Conservation (phyloP, 1,140 invertebrate genomes). For the Dreissena rostriformis region DNA sequence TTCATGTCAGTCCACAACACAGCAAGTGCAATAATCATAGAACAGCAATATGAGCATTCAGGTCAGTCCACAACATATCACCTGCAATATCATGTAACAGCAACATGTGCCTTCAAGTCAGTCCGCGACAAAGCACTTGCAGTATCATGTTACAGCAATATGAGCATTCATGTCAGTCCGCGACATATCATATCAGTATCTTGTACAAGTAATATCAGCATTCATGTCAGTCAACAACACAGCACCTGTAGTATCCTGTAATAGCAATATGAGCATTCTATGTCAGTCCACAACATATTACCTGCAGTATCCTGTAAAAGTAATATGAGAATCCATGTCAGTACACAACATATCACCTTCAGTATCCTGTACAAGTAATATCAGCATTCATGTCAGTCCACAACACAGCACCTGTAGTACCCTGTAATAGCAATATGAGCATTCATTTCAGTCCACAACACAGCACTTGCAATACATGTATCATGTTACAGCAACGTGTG, state of each 20-base stretch:
- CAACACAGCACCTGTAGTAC: conserved; percentile 88
- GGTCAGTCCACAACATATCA: conserved; percentile 86
- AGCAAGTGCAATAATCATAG: too few relatives aligned
- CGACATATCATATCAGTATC: conserved; percentile 88
- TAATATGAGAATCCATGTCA: neutral
- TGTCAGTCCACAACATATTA: conserved; percentile 86
- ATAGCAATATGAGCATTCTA: conserved; percentile 8
- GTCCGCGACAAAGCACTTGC: too few relatives aligned
- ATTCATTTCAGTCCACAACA: neutral
- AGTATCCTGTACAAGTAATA: too few relatives aligned
- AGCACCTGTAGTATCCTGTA: conserved; percentile 87
- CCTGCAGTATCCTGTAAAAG: conserved; percentile 84
- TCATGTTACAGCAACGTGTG: too few relatives aligned
- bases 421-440: conserved; percentile 59
- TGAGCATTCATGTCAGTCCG: conserved; percentile 85
- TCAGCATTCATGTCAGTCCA: conserved; percentile 82
- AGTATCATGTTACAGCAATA: too few relatives aligned
- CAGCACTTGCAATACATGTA: too few relatives aligned
- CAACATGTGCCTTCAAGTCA: neutral
- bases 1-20: neutral
- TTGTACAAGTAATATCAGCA: conserved; percentile 56
- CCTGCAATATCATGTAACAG: conserved; percentile 84
- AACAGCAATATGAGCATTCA: too few relatives aligned
- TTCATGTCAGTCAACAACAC: conserved; percentile 85
- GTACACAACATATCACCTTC: too few relatives aligned